Percentiles rank a stretch among this genome's conserved stretches.
phyloP scores from a whole-genome alignment of 1,140 invertebrate genomes.

The Megalopta genalis region DNA sequence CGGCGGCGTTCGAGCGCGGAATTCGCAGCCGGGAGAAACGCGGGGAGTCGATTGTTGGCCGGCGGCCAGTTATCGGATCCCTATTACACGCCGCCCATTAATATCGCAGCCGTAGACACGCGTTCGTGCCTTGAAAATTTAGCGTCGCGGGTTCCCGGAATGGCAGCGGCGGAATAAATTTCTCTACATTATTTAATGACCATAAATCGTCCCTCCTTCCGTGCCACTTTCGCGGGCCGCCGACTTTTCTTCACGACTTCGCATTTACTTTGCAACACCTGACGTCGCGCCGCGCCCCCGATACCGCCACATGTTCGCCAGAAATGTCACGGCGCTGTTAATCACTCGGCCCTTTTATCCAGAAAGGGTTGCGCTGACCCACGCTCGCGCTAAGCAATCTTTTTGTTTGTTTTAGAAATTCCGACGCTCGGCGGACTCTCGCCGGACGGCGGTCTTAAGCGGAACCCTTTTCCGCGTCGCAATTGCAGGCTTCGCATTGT shows the following conservation, averaged over 20 bases:
- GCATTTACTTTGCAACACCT: slow-evolving; percentile 20
- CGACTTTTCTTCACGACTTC: slow-evolving; percentile 18
- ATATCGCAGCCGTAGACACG: slow-evolving; percentile 49
- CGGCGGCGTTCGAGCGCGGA: background rate
- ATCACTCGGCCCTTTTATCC: too few relatives aligned
- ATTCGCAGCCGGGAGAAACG: slow-evolving; percentile 13
- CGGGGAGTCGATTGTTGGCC: slow-evolving; percentile 38
- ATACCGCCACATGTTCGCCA: too few relatives aligned
- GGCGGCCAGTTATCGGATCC: slow-evolving; percentile 41
- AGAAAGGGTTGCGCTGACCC: too few relatives aligned
- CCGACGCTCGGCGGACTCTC: too few relatives aligned
- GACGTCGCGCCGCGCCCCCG: background rate
- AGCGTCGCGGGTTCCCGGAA: slow-evolving; percentile 33
- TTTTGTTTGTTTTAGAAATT: too few relatives aligned
- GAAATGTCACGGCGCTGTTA: too few relatives aligned
- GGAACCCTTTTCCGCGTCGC: too few relatives aligned
- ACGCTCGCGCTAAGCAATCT: too few relatives aligned
- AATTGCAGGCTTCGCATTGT: too few relatives aligned
- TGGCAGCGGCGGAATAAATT: slow-evolving; percentile 40
- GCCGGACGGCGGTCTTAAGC: too few relatives aligned
- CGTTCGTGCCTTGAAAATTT: slow-evolving; percentile 43
- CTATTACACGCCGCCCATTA: slow-evolving; percentile 45
- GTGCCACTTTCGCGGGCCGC: slow-evolving; percentile 36
- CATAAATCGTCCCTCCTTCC: slow-evolving; percentile 45
- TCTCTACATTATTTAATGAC: slow-evolving; percentile 50